Evolutionary conservation across 2,888 invertebrate species (phyloP), one percentile per base, ranked within the genome.

Genomic region (Dicyrtoma fusca): DNA sequence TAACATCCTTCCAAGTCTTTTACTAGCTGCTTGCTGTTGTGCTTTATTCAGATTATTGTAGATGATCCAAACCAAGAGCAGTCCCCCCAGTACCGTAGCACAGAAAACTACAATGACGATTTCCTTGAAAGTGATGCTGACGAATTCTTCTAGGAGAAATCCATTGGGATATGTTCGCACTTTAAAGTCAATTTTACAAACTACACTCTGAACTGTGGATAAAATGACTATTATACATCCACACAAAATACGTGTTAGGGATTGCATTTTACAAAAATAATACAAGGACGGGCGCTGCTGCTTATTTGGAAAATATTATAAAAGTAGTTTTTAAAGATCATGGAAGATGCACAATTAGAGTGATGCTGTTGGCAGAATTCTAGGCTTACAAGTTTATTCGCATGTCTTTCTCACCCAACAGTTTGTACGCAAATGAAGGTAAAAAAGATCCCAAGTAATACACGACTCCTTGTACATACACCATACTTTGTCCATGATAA

Each of bases 131-230:
- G 64, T 45, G 14, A 71, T 23, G 19, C 55, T 42, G n/a, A 53
- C 64, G 25, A 62, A 63, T 45, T 71, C 64, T 42, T 71, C 71
- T 14, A 63, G 42, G 1, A 64, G 23, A 25, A 71, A 64, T 11
- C 71, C 71, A 57, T 71, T 57, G 3, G 64, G 64, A 21, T 44
- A 71, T 23, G 71, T 71, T 26, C 64, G 26, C 19, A 71, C 1
- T 17, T 42, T 25, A 14, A 71, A 25, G n/a, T 71, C 71, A 14
- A 71, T 44, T 34, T 34, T 19, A 34, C 61, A n/a, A 4, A 8
- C 61, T 17, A 13, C 19, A 1, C 17, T 5, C 34, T 6, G 17
- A 1, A 61, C 61, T 53, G 53, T 53, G 17, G 21, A 10, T 21
- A 19, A 17, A 19, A 21, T n/a, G 19, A 3, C 11, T 10, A 53